phyloP scores from a whole-genome alignment of 2,888 invertebrate species.

The Sepiola atlantica region DNA sequence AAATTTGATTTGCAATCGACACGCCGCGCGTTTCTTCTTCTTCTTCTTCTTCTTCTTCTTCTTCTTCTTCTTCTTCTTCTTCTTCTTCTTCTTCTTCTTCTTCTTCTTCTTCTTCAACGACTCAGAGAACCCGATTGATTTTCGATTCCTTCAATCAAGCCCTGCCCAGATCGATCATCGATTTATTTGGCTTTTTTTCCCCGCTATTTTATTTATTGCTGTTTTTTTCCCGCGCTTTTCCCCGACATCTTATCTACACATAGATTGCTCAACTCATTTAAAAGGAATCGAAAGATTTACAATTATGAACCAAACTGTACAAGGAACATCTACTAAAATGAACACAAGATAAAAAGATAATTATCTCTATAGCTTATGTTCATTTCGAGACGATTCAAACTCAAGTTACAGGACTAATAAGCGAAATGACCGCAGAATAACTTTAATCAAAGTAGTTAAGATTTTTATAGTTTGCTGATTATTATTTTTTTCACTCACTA shows the following conservation, averaged over 20 bases:
- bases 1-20: conserved; percentile 24
- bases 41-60: background rate
- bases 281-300: background rate
- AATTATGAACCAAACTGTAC: no score
- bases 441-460: no score
- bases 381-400: no score
- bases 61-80: background rate
- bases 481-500: no score
- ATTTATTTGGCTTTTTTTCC: background rate
- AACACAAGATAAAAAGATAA: no score
- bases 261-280: background rate
- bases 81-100: background rate
- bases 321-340: no score
- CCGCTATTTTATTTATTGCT: background rate
- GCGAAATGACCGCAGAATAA: no score
- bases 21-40: background rate
- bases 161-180: background rate
- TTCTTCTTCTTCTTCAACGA: background rate
- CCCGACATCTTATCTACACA: background rate
- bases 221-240: background rate
- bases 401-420: no score
- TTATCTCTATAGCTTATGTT: no score
- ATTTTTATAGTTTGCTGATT: no score
- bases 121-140: background rate
- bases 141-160: background rate